Evolutionary conservation across 2,888 invertebrate species (phyloP).

Genomic region (Pilophorus perplexus): DNA sequence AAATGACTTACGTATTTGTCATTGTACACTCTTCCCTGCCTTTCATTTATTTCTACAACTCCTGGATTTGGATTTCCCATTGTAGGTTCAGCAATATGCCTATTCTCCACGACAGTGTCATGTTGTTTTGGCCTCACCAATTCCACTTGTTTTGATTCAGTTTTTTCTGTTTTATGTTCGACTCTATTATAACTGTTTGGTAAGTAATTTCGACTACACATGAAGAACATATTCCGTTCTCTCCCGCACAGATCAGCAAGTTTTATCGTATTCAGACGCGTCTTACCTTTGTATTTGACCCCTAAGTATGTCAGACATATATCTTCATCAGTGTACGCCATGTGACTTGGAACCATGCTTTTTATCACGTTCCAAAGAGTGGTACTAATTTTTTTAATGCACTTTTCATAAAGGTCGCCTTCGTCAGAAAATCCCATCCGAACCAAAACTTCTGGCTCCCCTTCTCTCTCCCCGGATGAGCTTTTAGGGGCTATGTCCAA

Average conservation of each 20-base stretch:
- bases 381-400: not conserved
- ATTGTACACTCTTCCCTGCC: not conserved
- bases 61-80: not conserved
- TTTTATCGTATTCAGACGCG: not conserved
- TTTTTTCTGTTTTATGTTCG: not conserved
- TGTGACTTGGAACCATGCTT: not conserved
- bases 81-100: not conserved
- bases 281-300: not conserved
- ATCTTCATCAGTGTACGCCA: not conserved
- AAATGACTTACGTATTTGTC: not conserved
- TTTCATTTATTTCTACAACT: not conserved
- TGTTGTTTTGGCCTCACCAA: not conserved
- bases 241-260: not conserved
- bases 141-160: not conserved
- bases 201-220: not conserved
- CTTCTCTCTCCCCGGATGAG: not conserved
- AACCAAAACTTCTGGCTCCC: not conserved
- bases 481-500: not conserved
- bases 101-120: not conserved
- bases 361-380: constrained; percentile 7
- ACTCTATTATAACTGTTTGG: not conserved
- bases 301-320: constrained; percentile 16
- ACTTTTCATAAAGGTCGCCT: not conserved
- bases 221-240: not conserved
- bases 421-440: constrained; percentile 8